Evolutionary conservation across 2,113 vertebrate species (phyloP), one percentile per base, ranked within the genome.

Genomic region (Pyrgilauda ruficollis): DNA sequence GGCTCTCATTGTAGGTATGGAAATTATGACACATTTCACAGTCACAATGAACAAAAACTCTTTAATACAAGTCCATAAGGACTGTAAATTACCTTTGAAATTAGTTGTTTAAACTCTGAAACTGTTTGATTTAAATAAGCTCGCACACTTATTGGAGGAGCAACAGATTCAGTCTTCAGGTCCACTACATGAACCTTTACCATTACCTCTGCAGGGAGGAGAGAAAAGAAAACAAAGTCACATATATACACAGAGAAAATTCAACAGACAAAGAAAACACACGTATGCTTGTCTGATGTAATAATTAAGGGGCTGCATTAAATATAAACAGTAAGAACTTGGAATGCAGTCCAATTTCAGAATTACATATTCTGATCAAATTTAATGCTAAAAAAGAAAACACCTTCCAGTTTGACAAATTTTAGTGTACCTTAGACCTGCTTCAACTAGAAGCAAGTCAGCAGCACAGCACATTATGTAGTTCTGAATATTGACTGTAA

Each of bases 111-210:
- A 96, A 99, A 99, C 95, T 99, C 99, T 81, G 97, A 98, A 97
- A 99, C 98, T 11, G 98, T 99, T 96, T 99, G 99, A 97, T 99
- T 99, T 97, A 99, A 98, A 96, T 99, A 99, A 27, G 99, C 99
- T 84, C 99, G 98, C 43, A 99, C 98, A 26, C 99, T 99, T 97
- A 99, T 89, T 28, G 99, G 98, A 96, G 98, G 83, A 94, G 98
- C 98, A 73, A 99, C 99, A 84, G 98, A 98, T 95, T 99, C 99
- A 24, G 96, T 98, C 97, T 99, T 99, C 55, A 99, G 97, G 96
- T 99, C 98, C 80, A 99, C 99, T 88, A 99, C 97, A 1, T 99
- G 99, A 92, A 99, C 99, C 97, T 99, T 99, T 96, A 99, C 99
- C 99, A 99, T 99, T 78, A 99, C 99, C 97, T 99, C 99, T 99